A percentile compares a stretch with the other conserved stretches of the same genome.
Evolutionary conservation across 2,113 vertebrate species (phyloP).

Genomic region (Dendrocopos noguchii): DNA sequence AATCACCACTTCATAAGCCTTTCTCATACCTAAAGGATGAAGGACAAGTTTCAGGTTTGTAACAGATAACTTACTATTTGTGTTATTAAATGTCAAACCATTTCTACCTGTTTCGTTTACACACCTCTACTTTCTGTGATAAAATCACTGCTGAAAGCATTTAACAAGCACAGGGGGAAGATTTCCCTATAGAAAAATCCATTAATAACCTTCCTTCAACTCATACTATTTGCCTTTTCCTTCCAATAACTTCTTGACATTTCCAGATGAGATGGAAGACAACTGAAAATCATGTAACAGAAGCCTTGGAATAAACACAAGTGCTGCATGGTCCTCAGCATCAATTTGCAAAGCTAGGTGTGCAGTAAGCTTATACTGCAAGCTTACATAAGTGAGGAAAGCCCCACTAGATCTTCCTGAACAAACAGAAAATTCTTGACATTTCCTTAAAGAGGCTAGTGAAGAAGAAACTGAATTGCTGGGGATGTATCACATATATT

Average conservation of each 20-base stretch:
- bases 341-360: background rate
- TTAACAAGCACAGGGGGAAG: background rate
- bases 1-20: background rate
- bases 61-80: background rate
- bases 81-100: background rate
- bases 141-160: constrained; percentile 15
- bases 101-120: background rate
- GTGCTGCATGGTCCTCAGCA: background rate
- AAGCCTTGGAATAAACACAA: background rate
- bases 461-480: background rate
- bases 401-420: background rate
- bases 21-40: background rate
- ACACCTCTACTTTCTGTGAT: background rate
- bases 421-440: background rate
- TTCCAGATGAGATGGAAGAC: background rate
- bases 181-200: background rate
- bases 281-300: background rate
- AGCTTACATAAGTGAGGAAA: background rate
- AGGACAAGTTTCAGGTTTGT: background rate
- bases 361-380: background rate
- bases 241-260: background rate
- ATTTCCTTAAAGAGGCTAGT: background rate
- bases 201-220: background rate
- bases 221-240: background rate
- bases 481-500: background rate